A percentile compares a stretch with the other conserved stretches of the same genome.
Evolutionary conservation across 2,888 invertebrate species (phyloP).

Genomic region (Nomada ruficornis): DNA sequence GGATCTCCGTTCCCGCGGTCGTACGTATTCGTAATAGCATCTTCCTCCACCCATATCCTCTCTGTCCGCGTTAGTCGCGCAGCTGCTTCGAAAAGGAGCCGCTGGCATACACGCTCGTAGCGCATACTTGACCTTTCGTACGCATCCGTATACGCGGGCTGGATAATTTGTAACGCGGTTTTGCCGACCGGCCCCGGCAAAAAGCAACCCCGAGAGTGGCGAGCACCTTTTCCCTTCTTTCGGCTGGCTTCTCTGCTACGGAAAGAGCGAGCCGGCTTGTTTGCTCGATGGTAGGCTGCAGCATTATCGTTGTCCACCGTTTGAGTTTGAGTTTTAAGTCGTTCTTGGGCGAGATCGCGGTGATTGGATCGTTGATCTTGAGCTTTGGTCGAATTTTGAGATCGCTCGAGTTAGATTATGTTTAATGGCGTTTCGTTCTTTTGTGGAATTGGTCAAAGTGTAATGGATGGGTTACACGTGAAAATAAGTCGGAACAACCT

Average conservation of each 20-base stretch:
- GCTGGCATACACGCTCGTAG: constrained; percentile 40
- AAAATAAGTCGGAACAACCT: no score
- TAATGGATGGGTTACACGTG: no score
- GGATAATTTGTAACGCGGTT: constrained; percentile 75
- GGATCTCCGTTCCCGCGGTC: constrained; percentile 44
- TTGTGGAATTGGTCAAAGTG: no score
- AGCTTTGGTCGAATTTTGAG: no score
- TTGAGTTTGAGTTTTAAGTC: no score
- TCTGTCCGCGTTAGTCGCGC: constrained; percentile 26
- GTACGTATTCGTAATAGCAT: constrained; percentile 50
- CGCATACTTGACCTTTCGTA: constrained; percentile 64
- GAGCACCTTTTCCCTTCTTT: constrained; percentile 46
- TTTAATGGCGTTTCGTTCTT: no score
- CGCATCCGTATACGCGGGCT: constrained; percentile 52
- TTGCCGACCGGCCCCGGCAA: constrained; percentile 64
- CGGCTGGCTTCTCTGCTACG: constrained; percentile 37
- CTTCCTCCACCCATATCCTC: constrained; percentile 24
- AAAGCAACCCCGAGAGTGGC: constrained; percentile 56
- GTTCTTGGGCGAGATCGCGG: no score
- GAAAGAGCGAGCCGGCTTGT: constrained; percentile 38
- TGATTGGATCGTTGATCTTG: no score
- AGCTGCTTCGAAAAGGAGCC: constrained; percentile 45
- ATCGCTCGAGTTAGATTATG: no score
- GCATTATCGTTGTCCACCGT: constrained; percentile 37
- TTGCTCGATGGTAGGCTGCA: constrained; percentile 2